phyloP scores from a whole-genome alignment of 2,888 invertebrate genomes.

The Nesidiocoris tenuis region DNA sequence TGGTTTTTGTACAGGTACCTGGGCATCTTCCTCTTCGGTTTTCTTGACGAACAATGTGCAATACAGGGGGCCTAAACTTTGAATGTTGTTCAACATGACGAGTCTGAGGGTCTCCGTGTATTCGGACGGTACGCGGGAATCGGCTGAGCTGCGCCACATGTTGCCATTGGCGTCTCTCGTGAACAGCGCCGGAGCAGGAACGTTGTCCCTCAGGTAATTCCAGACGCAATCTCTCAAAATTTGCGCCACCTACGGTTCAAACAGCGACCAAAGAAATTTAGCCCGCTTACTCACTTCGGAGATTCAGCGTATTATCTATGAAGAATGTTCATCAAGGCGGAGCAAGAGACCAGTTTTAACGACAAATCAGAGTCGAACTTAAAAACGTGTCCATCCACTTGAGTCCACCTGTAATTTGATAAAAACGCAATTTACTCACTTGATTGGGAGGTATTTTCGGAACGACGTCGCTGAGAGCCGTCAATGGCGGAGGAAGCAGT shows the following conservation, averaged over 20 bases:
- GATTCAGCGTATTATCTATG: no score
- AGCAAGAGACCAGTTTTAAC: no score
- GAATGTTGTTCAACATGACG: slow-evolving; percentile 76
- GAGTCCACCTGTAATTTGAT: no score
- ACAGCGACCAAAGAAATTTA: no score
- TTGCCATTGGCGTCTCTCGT: slow-evolving; percentile 60
- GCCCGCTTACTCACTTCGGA: no score
- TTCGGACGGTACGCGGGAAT: slow-evolving; percentile 67
- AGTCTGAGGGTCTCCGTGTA: slow-evolving; percentile 79
- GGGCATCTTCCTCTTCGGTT: slow-evolving; percentile 31
- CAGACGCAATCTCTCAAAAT: slow-evolving; percentile 82
- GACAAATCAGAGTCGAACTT: no score
- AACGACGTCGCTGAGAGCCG: slow-evolving; percentile 72
- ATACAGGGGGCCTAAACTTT: slow-evolving; percentile 73
- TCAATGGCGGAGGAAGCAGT: slow-evolving; percentile 78
- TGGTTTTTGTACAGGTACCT: background rate
- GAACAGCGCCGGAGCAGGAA: slow-evolving; percentile 81
- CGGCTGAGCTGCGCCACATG: slow-evolving; percentile 72
- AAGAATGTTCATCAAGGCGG: no score
- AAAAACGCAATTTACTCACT: no score
- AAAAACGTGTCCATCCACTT: no score
- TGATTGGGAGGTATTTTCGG: slow-evolving; percentile 72
- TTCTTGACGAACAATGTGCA: slow-evolving; percentile 65
- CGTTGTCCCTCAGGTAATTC: slow-evolving; percentile 85
- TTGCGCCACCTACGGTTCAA: slow-evolving; percentile 75